phyloP scores from a whole-genome alignment of 37 sponge, comb jelly and placozoan genomes.

The Axinella damicornis region DNA sequence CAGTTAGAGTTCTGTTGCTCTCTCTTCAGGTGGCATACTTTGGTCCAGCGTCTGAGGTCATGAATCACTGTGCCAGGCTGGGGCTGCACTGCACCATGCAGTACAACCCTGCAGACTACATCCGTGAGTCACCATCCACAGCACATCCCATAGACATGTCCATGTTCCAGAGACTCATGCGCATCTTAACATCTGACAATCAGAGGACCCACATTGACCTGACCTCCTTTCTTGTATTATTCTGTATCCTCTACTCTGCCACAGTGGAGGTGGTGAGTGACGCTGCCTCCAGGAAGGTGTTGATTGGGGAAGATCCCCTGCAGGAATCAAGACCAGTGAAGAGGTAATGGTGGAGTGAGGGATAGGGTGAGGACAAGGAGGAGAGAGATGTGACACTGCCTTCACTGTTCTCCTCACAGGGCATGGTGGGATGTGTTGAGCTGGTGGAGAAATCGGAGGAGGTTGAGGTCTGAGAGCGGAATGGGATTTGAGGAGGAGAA shows the following conservation, averaged over 20 bases:
- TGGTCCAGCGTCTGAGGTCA: slow-evolving; percentile 59
- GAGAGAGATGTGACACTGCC: too few species aligned
- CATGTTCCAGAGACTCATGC: too few species aligned
- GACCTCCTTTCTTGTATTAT: too few species aligned
- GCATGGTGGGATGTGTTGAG: slow-evolving; percentile 4
- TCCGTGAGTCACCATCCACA: slow-evolving; percentile 52
- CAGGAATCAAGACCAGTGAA: neutral
- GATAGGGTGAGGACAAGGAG: too few species aligned
- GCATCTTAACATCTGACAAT: too few species aligned
- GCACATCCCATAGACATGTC: too few species aligned
- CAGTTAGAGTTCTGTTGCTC: too few species aligned
- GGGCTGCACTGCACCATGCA: slow-evolving; percentile 76
- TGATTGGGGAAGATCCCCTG: slow-evolving; percentile 67
- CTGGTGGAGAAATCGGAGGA: neutral
- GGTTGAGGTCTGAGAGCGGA: neutral
- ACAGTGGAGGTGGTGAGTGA: slow-evolving; percentile 77
- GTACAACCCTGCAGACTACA: slow-evolving; percentile 91
- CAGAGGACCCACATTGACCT: too few species aligned
- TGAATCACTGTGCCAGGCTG: slow-evolving; percentile 50
- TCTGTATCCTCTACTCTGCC: neutral
- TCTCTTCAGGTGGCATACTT: slow-evolving; percentile 78
- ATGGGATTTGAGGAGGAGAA: neutral
- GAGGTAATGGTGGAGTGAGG: neutral
- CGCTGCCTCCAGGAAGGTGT: slow-evolving; percentile 33
- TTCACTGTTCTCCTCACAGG: neutral